These are phyloP conservation scores for Petrophora chlorosata DNA, from an alignment of 2,888 invertebrate species.

Conservation along the genomic window DNA sequence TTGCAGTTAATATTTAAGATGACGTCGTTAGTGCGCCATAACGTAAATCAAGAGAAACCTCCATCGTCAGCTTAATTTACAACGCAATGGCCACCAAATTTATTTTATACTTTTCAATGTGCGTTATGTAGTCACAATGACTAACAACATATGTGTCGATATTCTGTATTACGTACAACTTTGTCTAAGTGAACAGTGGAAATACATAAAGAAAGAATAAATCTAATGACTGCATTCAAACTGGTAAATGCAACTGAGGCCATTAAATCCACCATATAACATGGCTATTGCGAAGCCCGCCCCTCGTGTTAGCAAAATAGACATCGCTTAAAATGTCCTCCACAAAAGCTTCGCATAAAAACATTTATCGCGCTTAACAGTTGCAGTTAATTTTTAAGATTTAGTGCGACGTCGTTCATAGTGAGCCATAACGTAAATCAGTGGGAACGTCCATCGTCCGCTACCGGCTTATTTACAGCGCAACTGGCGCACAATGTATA, in stretches of 20 bases:
- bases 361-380: conserved; percentile 33
- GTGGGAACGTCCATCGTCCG: conserved; percentile 49
- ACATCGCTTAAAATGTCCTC: conserved; percentile 7
- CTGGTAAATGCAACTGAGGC: background rate
- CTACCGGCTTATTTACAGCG: conserved; percentile 48
- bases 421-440: conserved; percentile 60
- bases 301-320: conserved; percentile 11
- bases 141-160: too few relatives aligned
- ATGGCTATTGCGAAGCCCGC: conserved; percentile 7
- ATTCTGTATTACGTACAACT: too few relatives aligned
- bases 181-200: too few relatives aligned
- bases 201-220: too few relatives aligned
- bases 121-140: too few relatives aligned
- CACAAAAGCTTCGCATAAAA: conserved; percentile 19
- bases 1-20: conserved; percentile 49
- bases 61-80: conserved; percentile 55
- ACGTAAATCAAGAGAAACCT: conserved; percentile 58
- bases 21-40: conserved; percentile 53
- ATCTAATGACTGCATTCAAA: too few relatives aligned
- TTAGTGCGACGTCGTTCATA: conserved; percentile 52
- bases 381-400: conserved; percentile 49
- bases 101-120: too few relatives aligned
- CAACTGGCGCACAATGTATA: conserved; percentile 17
- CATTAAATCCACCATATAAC: conserved; percentile 8
- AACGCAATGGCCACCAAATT: conserved; percentile 26